A percentile compares a stretch with the other conserved stretches of the same genome.
Evolutionary conservation across 2,797 vertebrate species (phyloP).

Genomic region (Falco biarmicus): DNA sequence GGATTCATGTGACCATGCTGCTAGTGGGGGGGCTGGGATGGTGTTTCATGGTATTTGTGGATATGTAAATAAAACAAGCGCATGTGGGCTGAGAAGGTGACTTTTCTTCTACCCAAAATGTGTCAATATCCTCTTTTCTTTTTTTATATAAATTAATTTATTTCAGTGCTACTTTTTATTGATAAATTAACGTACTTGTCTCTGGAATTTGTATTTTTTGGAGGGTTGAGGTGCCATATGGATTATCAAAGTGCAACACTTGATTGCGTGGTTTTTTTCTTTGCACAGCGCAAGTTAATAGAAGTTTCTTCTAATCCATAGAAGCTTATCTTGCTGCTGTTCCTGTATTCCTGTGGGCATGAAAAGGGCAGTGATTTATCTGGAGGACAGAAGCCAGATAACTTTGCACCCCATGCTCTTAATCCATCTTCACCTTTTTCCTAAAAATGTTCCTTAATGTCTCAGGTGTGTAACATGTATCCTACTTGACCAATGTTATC

Average conservation of each 20-base stretch:
- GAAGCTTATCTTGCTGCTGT: neutral
- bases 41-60: slow-evolving; percentile 99
- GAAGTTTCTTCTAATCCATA: neutral
- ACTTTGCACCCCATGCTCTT: neutral
- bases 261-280: neutral
- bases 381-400: neutral
- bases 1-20: slow-evolving; percentile 97
- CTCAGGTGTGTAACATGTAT: neutral
- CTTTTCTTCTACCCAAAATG: neutral
- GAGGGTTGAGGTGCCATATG: neutral
- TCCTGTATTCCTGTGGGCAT: neutral
- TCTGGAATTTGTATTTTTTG: neutral
- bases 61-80: slow-evolving; percentile 87
- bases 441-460: neutral
- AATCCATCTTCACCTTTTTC: neutral
- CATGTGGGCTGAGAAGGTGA: slow-evolving; percentile 23
- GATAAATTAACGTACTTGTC: slow-evolving; percentile 3
- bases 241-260: neutral
- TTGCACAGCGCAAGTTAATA: neutral
- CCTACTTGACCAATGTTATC: neutral
- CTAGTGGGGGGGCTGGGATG: slow-evolving; percentile 95
- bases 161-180: slow-evolving; percentile 37
- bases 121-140: neutral
- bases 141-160: slow-evolving; percentile 39
- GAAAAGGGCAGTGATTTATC: neutral